Evolutionary conservation across 2,113 vertebrate genomes (phyloP).

Genomic region (Gallinago jamesoni): DNA sequence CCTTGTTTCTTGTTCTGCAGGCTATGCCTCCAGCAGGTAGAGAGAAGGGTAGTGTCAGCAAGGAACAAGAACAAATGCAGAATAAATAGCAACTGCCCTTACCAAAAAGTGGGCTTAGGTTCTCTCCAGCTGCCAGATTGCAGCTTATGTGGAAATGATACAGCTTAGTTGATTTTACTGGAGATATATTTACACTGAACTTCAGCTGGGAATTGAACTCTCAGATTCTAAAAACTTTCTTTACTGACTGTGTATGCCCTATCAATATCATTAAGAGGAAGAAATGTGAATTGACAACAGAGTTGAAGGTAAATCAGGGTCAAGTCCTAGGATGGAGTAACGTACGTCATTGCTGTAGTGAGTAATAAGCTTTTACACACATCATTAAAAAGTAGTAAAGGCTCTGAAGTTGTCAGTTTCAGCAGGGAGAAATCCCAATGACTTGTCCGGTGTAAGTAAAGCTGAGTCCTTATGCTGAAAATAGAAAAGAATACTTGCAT

Average conservation of each 20-base stretch:
- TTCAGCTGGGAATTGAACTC: background rate
- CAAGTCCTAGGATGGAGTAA: background rate
- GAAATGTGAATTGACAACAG: background rate
- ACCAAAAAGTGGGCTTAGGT: background rate
- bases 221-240: background rate
- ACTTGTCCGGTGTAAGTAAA: background rate
- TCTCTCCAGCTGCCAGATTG: background rate
- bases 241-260: background rate
- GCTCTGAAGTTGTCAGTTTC: background rate
- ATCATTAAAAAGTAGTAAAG: background rate
- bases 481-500: background rate
- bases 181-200: background rate
- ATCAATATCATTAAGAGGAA: background rate
- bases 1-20: background rate
- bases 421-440: background rate
- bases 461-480: background rate
- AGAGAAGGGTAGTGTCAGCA: background rate
- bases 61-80: background rate
- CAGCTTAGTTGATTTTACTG: background rate
- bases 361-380: background rate
- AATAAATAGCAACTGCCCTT: background rate
- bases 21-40: background rate
- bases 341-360: background rate
- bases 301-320: background rate
- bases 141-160: background rate